These are phyloP conservation scores for Athene cunicularia DNA, from an alignment of 2,113 vertebrate genomes.

Conservation along the genomic window DNA sequence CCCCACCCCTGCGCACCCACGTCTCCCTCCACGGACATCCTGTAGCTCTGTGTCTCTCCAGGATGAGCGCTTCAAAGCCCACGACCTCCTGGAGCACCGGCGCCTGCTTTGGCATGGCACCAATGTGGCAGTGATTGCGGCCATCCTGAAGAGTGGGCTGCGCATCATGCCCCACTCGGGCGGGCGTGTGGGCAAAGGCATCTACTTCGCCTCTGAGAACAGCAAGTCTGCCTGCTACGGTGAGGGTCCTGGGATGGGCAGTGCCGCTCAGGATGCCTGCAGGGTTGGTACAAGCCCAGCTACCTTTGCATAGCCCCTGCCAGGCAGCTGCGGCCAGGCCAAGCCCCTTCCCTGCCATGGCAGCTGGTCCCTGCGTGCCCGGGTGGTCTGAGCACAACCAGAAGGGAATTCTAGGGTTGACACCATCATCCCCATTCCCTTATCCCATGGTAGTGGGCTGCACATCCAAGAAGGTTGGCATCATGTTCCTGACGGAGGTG, in stretches of 20 bases:
- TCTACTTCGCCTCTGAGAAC: conserved; percentile 93
- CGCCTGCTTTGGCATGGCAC: conserved; percentile 93
- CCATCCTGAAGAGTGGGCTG: conserved; percentile 90
- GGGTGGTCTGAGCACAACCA: not conserved
- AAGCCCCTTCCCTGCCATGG: not conserved
- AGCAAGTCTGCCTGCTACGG: conserved; percentile 85
- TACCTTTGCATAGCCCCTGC: accelerated
- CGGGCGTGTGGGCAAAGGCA: conserved; percentile 85
- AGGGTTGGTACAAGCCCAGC: not conserved
- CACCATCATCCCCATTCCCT: not conserved
- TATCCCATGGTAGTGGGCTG: conserved; percentile 67
- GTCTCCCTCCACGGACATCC: accelerated
- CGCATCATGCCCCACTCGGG: conserved; percentile 93
- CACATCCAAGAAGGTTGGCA: conserved; percentile 71
- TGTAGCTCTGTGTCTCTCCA: conserved; percentile 33
- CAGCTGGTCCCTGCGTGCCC: not conserved
- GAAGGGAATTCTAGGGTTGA: not conserved
- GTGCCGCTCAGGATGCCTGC: not conserved
- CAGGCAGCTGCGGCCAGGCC: not conserved
- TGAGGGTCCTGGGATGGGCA: conserved; percentile 50
- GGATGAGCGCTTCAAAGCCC: conserved; percentile 78
- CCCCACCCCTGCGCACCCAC: accelerated
- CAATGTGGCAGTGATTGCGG: conserved; percentile 85
- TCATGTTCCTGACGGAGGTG: conserved; percentile 93
- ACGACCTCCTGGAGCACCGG: conserved; percentile 80